Conservation (phyloP, 2,888 invertebrate genomes). For the Trichacis sp. region DNA sequence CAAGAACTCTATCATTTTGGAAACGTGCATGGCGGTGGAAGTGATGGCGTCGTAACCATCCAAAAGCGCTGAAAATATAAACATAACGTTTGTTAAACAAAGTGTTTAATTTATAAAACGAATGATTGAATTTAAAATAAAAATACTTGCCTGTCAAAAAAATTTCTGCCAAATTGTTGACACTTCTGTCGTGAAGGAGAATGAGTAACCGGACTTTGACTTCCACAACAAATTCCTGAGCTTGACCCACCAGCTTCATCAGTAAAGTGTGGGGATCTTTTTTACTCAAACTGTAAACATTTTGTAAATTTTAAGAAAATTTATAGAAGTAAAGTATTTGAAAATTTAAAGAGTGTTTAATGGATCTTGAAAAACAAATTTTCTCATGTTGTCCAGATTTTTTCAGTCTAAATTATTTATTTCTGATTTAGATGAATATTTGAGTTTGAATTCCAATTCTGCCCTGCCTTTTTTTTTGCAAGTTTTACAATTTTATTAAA, state of each 20-base stretch:
- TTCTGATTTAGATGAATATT: neutral
- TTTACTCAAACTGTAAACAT: conserved; percentile 69
- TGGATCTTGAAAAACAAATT: no score
- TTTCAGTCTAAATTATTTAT: no score
- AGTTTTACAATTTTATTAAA: no score
- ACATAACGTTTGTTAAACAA: no score
- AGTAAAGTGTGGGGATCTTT: conserved; percentile 77
- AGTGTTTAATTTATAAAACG: no score
- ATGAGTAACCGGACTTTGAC: conserved; percentile 73
- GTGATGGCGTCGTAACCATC: conserved; percentile 76
- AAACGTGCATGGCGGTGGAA: conserved; percentile 73
- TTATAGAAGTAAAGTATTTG: no score
- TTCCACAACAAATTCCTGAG: conserved; percentile 76
- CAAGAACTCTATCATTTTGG: conserved; percentile 73
- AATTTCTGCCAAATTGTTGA: conserved; percentile 71
- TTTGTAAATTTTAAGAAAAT: neutral
- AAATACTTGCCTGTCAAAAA: conserved; percentile 70
- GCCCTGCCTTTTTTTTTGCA: no score
- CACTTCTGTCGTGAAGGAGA: conserved; percentile 70
- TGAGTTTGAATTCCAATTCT: no score
- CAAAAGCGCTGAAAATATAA: conserved; percentile 72
- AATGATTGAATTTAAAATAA: no score
- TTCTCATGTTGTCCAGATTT: no score
- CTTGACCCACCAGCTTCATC: conserved; percentile 74
- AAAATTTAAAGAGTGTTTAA: no score